Base-by-base conservation (phyloP, 2,888 invertebrate genomes). In the Idaea straminata region DNA sequence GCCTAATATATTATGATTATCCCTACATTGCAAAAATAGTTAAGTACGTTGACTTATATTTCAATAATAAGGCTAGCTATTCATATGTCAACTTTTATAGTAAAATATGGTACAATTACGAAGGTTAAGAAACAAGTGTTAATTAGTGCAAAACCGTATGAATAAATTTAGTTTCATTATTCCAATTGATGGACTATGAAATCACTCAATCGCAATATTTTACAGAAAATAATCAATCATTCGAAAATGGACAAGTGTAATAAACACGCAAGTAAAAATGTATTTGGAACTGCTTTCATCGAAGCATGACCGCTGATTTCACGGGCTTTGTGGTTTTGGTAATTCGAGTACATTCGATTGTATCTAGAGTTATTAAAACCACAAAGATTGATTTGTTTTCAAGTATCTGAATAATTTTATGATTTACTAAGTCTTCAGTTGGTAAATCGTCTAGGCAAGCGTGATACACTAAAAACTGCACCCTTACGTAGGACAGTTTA, bases 271-370 rank as follows among this genome's bases (percentile, higher is more conserved):
- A 47, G 47, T 47, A 47, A 47, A 25, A 47, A 47, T 47, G 5
- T 47, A 47, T 47, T 10, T 47, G 47, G 47, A 47, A 47, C 47
- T 47, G 47, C 47, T 47, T 47, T 47, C 69, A 77, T 71, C 77
- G 75, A 77, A 78, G 78, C 81, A 75, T 75, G 72, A 68, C 75
- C 69, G 74, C 64, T 70, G 73, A 78, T 81, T 81, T 78, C 77
- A 77, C 78, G 76, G 69, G 59, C 59, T 25, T 47, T 47, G 47
- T 47, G 47, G 47, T 47, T 47, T 47, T 13, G 47, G 47, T 47
- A 47, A 5, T 13, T 13, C 47, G 47, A 47, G 47, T 47, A 47
- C 10, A 0, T 4, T 47, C 7, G 47, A 13, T 47, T 47, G 47
- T 7, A 47, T 13, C 25, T 47, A 7, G 2, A 61, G 16, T 25